These are phyloP conservation scores for Scaptomyza flava DNA, from an alignment of 2,888 invertebrate species.

Conservation along the genomic window DNA sequence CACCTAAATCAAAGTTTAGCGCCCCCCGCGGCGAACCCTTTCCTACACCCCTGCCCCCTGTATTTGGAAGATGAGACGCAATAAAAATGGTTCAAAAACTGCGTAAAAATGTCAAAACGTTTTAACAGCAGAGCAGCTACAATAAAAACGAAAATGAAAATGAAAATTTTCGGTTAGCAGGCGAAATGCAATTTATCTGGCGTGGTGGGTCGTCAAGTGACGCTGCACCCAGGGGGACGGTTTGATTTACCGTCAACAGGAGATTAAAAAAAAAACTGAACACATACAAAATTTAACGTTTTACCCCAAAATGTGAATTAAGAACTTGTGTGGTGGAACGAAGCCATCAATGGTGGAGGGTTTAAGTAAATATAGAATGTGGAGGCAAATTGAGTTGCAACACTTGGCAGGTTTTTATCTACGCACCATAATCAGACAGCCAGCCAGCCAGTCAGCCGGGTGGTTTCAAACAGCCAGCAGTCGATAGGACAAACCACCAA, in stretches of 20 bases:
- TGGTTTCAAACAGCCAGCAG: conserved; percentile 19
- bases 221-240: conserved; percentile 77
- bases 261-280: conserved; percentile 67
- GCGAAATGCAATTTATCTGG: conserved; percentile 71
- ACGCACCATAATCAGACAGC: conserved; percentile 73
- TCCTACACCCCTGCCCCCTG: conserved; percentile 9
- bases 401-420: conserved; percentile 80
- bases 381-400: conserved; percentile 74
- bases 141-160: conserved; percentile 57
- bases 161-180: conserved; percentile 49
- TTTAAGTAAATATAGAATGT: conserved; percentile 14
- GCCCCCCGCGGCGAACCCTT: conserved; percentile 66
- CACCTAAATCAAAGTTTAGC: conserved; percentile 67
- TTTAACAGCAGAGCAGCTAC: conserved; percentile 60
- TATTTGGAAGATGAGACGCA: conserved; percentile 54
- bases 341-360: conserved; percentile 54
- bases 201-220: conserved; percentile 59
- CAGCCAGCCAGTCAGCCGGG: conserved; percentile 16
- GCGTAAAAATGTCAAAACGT: conserved; percentile 81
- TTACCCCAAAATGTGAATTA: conserved; percentile 76
- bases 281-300: conserved; percentile 35
- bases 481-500: conserved; percentile 13
- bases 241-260: conserved; percentile 81
- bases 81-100: conserved; percentile 63
- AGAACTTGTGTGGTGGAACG: conserved; percentile 77